Percentiles rank a stretch among this genome's conserved stretches.
Evolutionary conservation across 2,797 vertebrate genomes (phyloP).

Genomic region (Ptychobarbus kaznakovi): DNA sequence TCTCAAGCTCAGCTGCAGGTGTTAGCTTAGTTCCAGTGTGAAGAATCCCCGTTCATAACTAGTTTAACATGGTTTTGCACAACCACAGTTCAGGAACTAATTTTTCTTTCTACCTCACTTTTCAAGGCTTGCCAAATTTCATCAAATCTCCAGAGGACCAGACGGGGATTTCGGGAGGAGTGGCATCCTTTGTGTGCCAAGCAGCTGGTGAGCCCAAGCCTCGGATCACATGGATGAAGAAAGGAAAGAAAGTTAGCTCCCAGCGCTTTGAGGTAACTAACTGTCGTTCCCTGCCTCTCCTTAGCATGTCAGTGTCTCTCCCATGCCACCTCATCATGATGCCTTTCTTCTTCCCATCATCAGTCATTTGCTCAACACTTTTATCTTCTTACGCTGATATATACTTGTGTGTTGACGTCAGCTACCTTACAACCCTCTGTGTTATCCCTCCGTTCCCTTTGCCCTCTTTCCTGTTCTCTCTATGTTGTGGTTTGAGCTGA

Average conservation of each 20-base stretch:
- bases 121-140: conserved; percentile 88
- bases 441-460: background rate
- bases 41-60: conserved; percentile 59
- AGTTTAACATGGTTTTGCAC: conserved; percentile 51
- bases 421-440: background rate
- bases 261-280: conserved; percentile 91
- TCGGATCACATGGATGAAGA: conserved; percentile 99
- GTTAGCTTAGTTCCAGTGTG: conserved; percentile 63
- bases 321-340: conserved; percentile 5
- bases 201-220: conserved; percentile 95
- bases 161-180: conserved; percentile 95
- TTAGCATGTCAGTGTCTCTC: conserved; percentile 15
- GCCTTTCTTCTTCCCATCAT: conserved; percentile 13
- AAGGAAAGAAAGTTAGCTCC: conserved; percentile 99
- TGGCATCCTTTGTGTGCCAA: conserved; percentile 98
- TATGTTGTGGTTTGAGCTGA: conserved; percentile 60
- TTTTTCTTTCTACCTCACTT: conserved; percentile 10
- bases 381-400: background rate
- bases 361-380: conserved; percentile 4
- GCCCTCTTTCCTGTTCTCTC: background rate
- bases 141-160: conserved; percentile 96
- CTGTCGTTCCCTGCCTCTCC: conserved; percentile 2
- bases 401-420: conserved; percentile 10
- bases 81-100: conserved; percentile 46
- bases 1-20: conserved; percentile 61